Conservation (phyloP, 2,113 vertebrate genomes). For the Rafetus swinhoei region DNA sequence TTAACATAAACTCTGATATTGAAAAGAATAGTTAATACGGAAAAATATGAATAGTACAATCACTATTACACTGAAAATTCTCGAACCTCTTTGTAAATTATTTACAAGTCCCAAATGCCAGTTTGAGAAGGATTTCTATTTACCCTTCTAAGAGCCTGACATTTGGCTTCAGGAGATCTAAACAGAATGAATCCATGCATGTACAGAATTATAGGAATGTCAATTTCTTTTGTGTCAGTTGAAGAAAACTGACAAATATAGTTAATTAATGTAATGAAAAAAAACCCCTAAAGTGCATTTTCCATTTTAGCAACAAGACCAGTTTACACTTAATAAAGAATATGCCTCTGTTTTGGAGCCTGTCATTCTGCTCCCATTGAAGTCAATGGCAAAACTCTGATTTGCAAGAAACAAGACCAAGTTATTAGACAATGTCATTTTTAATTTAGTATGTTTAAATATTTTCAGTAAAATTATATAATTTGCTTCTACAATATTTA, state of each 20-base stretch:
- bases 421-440: background rate
- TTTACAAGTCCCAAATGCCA: conserved; percentile 17
- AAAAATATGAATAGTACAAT: conserved; percentile 1
- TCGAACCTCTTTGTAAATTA: background rate
- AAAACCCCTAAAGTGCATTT: background rate
- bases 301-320: background rate
- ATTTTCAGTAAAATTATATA: background rate
- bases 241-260: background rate
- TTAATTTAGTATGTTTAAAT: background rate
- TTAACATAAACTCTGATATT: background rate
- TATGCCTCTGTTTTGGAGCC: background rate
- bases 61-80: conserved; percentile 28
- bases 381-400: background rate
- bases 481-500: background rate
- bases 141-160: conserved; percentile 1
- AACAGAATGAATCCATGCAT: background rate
- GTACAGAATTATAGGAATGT: background rate
- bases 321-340: background rate
- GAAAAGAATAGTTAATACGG: background rate
- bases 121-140: conserved; percentile 19
- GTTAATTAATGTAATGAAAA: background rate
- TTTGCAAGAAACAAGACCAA: background rate
- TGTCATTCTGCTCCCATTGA: background rate
- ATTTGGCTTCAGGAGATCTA: background rate
- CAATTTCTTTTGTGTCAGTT: background rate